These are phyloP conservation scores for Parauchenoglanis ngamensis DNA, from an alignment of 2,797 vertebrate genomes.

Conservation along the genomic window DNA sequence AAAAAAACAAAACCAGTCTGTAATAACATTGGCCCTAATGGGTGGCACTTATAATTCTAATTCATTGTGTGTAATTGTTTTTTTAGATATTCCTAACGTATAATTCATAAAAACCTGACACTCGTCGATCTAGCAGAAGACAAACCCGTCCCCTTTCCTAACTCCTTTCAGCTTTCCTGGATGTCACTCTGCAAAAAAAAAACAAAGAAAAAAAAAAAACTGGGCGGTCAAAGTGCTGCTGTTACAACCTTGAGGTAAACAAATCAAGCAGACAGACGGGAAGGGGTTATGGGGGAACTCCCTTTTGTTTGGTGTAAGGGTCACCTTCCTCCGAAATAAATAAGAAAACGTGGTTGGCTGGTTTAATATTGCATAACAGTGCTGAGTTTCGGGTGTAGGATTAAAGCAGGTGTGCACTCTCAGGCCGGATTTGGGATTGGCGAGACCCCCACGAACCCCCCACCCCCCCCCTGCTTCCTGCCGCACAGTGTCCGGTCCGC, in stretches of 20 bases:
- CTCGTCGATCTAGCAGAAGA: slow-evolving; percentile 33
- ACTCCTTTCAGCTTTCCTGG: slow-evolving; percentile 39
- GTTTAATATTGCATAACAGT: slow-evolving; percentile 99
- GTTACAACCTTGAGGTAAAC: slow-evolving; percentile 72
- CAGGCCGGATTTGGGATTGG: slow-evolving; percentile 75
- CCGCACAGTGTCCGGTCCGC: slow-evolving; percentile 85
- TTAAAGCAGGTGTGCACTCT: slow-evolving; percentile 83
- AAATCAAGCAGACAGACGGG: slow-evolving; percentile 57
- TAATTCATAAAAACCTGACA: not conserved
- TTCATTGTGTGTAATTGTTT: not conserved
- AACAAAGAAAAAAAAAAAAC: not conserved
- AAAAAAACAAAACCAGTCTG: slow-evolving; percentile 37
- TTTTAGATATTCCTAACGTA: not conserved
- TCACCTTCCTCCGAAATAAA: slow-evolving; percentile 15
- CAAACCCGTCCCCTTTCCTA: not conserved
- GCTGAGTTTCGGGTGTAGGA: slow-evolving; percentile 84
- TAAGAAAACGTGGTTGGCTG: slow-evolving; percentile 84
- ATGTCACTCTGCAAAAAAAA: not conserved
- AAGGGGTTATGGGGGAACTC: slow-evolving; percentile 54
- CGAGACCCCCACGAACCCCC: slow-evolving; percentile 47
- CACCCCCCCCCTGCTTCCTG: slow-evolving; percentile 69
- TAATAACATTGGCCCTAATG: slow-evolving; percentile 62
- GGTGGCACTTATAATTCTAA: slow-evolving; percentile 73
- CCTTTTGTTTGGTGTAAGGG: slow-evolving; percentile 31
- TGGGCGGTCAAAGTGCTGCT: slow-evolving; percentile 70